Evolutionary conservation across 2,888 invertebrate genomes (phyloP).

Genomic region (Griposia aprilina): DNA sequence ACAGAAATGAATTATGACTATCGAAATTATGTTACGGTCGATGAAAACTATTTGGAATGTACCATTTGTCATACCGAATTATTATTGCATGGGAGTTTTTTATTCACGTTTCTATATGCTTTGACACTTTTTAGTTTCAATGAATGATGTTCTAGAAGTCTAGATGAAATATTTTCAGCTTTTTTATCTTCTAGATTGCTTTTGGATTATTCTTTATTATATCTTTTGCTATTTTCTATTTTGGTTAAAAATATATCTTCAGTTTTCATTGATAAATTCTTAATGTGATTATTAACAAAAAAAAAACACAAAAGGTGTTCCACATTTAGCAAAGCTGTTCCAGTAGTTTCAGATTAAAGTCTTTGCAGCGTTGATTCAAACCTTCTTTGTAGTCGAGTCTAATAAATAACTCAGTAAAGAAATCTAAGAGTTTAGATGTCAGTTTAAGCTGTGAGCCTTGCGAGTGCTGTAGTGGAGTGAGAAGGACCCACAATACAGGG

Average conservation of each 20-base stretch:
- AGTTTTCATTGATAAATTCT: not conserved
- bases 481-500: constrained; percentile 13
- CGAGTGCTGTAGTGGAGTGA: constrained; percentile 38
- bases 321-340: constrained; percentile 5
- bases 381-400: constrained; percentile 60
- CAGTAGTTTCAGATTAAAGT: constrained; percentile 56
- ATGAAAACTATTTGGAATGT: constrained; percentile 63
- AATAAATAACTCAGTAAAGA: constrained; percentile 68
- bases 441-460: constrained; percentile 61
- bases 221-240: not conserved
- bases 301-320: constrained; percentile 17
- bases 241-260: too few species aligned
- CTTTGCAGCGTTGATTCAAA: constrained; percentile 54
- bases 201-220: not conserved
- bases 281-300: not conserved
- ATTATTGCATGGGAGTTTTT: constrained; percentile 49
- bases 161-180: not conserved
- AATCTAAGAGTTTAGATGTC: constrained; percentile 64
- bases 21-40: constrained; percentile 63
- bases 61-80: constrained; percentile 54
- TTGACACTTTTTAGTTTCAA: constrained; percentile 28
- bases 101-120: constrained; percentile 30
- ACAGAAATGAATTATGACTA: constrained; percentile 64
- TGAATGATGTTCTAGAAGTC: constrained; percentile 6
- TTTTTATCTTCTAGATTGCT: not conserved